A percentile compares a stretch with the other conserved stretches of the same genome.
Evolutionary conservation across 2,888 invertebrate species (phyloP).

Genomic region (Eupelmus urozonus): DNA sequence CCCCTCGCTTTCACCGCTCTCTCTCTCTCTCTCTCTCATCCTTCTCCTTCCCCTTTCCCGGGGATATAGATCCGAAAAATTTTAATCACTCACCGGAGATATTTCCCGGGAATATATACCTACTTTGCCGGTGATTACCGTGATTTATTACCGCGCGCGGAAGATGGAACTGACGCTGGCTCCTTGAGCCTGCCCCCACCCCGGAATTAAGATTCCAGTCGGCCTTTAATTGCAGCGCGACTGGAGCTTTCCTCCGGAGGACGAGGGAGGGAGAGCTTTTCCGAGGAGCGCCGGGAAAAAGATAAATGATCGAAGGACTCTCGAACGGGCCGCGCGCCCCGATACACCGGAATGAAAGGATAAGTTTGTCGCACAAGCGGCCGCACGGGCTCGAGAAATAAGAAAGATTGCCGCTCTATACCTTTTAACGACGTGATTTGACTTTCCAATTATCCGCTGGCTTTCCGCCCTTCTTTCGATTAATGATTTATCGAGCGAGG

Average conservation of each 20-base stretch:
- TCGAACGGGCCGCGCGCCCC: too few species aligned
- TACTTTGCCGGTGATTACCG: constrained; percentile 58
- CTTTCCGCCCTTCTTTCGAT: too few species aligned
- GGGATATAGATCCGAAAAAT: constrained; percentile 56
- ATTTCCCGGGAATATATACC: constrained; percentile 32
- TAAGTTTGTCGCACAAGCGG: constrained; percentile 36
- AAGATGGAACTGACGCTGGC: constrained; percentile 36
- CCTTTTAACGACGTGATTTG: constrained; percentile 36
- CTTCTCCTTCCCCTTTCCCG: constrained; percentile 20
- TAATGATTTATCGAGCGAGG: constrained; percentile 35
- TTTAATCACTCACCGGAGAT: constrained; percentile 54
- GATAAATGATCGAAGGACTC: constrained; percentile 45
- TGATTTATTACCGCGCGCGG: constrained; percentile 57
- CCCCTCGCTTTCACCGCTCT: too few species aligned
- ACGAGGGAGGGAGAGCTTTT: constrained; percentile 2
- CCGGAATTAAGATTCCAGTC: constrained; percentile 43
- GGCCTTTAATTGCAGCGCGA: constrained; percentile 40
- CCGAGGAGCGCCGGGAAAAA: constrained; percentile 8
- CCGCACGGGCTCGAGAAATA: too few species aligned
- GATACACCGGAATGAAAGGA: constrained; percentile 38
- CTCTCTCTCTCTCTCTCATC: too few species aligned
- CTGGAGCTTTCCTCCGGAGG: not conserved
- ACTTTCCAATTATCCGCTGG: constrained; percentile 28
- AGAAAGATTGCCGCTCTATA: constrained; percentile 28
- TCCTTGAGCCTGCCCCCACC: constrained; percentile 13